Evolutionary conservation across 2,888 invertebrate species (phyloP).

Genomic region (Nasonovia ribisnigri): DNA sequence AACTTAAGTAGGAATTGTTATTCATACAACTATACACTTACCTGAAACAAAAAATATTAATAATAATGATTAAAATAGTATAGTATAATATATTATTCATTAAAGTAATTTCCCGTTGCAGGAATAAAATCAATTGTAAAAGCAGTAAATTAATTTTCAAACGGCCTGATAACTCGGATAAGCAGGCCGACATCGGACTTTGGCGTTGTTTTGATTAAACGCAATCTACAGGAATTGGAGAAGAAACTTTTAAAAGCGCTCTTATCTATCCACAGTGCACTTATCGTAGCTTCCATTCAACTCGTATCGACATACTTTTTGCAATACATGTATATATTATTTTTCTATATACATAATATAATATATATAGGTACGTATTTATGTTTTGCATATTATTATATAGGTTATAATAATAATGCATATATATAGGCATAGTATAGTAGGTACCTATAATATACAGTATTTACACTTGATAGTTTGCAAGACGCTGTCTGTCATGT

Average conservation of each 20-base stretch:
- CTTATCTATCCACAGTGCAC: slow-evolving; percentile 20
- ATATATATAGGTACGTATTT: not conserved
- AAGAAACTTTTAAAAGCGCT: slow-evolving; percentile 44
- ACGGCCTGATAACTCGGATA: slow-evolving; percentile 8
- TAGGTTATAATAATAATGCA: not conserved
- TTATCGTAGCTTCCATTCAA: slow-evolving; percentile 15
- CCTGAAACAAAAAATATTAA: slow-evolving; percentile 48
- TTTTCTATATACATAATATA: not conserved
- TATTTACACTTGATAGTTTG: not conserved
- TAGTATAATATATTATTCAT: not conserved
- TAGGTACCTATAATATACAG: not conserved
- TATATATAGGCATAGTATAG: not conserved
- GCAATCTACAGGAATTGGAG: slow-evolving; percentile 37
- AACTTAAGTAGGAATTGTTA: not conserved
- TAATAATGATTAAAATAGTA: slow-evolving; percentile 17
- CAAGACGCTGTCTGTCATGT: not conserved
- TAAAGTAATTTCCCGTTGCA: not conserved
- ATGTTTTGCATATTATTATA: not conserved
- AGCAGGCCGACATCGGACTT: slow-evolving; percentile 34
- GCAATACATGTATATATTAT: not conserved
- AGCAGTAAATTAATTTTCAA: slow-evolving; percentile 37
- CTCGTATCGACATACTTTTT: not conserved
- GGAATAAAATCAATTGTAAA: slow-evolving; percentile 9
- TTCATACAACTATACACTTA: slow-evolving; percentile 46
- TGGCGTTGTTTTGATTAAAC: slow-evolving; percentile 42